Evolutionary conservation across 2,797 vertebrate species (phyloP).

Genomic region (Chaunax sp.): DNA sequence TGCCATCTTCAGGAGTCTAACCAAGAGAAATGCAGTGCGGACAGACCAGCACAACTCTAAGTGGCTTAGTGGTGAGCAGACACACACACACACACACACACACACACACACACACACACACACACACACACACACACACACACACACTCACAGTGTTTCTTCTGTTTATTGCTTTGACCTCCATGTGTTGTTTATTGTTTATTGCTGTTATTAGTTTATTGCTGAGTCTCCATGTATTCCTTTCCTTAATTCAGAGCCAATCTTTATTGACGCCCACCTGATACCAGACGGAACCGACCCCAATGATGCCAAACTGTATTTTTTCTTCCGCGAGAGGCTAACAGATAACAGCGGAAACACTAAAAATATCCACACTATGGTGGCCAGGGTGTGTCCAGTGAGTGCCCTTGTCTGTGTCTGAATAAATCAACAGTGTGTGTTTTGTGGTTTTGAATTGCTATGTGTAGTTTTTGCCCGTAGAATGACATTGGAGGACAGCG

Average conservation of each 20-base stretch:
- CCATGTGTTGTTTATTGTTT: too few species aligned
- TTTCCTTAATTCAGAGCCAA: constrained; percentile 85
- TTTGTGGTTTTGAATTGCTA: constrained; percentile 1
- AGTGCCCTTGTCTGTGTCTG: constrained; percentile 59
- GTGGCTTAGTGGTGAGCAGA: constrained; percentile 94
- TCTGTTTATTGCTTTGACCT: too few species aligned
- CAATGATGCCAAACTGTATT: constrained; percentile 95
- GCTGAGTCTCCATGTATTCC: neutral
- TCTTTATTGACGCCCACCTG: constrained; percentile 95
- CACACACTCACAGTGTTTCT: neutral
- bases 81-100: neutral
- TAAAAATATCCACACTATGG: constrained; percentile 96
- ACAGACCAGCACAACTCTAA: constrained; percentile 99
- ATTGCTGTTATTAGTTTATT: neutral
- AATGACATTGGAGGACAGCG: constrained; percentile 95
- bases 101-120: neutral
- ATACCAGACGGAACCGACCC: constrained; percentile 96
- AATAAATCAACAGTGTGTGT: neutral
- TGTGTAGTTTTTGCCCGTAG: constrained; percentile 63
- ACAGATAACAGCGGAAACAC: constrained; percentile 94
- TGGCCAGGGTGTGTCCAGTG: constrained; percentile 97
- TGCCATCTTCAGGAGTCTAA: constrained; percentile 97
- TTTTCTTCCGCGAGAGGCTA: constrained; percentile 96
- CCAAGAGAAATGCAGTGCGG: constrained; percentile 92
- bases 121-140: neutral